Evolutionary conservation across 2,888 invertebrate species (phyloP), one percentile per base, ranked within the genome.

Genomic region (Notocelia uddmanniana): DNA sequence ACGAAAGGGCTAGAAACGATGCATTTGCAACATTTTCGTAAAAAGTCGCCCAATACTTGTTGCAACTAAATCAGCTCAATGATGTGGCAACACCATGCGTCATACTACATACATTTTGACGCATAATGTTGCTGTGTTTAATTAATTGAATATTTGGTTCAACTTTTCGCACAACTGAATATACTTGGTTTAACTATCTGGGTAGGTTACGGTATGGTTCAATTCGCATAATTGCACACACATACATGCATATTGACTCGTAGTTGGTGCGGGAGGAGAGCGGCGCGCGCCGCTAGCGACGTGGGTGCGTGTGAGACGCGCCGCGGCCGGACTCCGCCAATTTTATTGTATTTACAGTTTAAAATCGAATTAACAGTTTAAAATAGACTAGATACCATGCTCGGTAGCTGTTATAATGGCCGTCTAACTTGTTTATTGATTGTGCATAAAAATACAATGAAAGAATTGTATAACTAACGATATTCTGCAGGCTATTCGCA

Each of bases 241-340:
- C n/a, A n/a, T n/a, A n/a, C n/a, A n/a, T n/a, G n/a, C n/a, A n/a
- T n/a, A n/a, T n/a, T n/a, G n/a, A n/a, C n/a, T n/a, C n/a, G n/a
- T 15, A 54, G 13, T 48, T 3, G 45, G 8, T 15, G 11, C 3
- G 5, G 31, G 57, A 18, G 18, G 57, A 21, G 31, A 31, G n/a
- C 34, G 55, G 55, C 8, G 26, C 58, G 34, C 37, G 45, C 58
- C 19, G 58, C 60, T 21, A 58, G 58, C 58, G 58, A 19, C 19
- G 58, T 58, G 54, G 34, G 19, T 37, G 64, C 64, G 64, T 54
- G 64, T n/a, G n/a, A n/a, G n/a, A n/a, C n/a, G 37, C 8, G 3
- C 57, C 57, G 57, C 58, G 8, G 58, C 8, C 34, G 21, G 21
- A 58, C 58, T 58, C 58, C 58, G 13, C 34, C 34, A 13, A 10